Evolutionary conservation across 2,113 vertebrate genomes (phyloP), one percentile per base, ranked within the genome.

Genomic region (Mirza zaza): DNA sequence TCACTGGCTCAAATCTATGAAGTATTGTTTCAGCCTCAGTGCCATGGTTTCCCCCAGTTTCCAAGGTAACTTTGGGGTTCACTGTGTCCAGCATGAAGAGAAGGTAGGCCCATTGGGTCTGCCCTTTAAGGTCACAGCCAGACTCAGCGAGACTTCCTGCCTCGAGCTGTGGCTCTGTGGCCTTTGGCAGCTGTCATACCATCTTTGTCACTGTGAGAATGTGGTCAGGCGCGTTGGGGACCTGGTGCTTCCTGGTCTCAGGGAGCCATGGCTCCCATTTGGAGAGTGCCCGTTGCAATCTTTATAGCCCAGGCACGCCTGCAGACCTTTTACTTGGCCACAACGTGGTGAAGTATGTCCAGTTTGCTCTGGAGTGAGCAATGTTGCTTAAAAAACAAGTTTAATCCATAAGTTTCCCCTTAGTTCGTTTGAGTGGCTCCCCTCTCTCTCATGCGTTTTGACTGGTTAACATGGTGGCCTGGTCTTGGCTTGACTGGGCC

Each of bases 21-120:
- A 84, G 50, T 85, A 94, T 88, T 65, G 6, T 94, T 93, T 85
- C 34, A 27, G 71, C 21, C 4, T 91, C 73, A 12, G n/a, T 83
- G 45, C 71, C n/a, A 23, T 11, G 21, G 39, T 85, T 88, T 70
- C 5, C 36, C 73, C 52, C 10, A 21, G 15, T 67, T 90, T n/a
- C 71, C 21, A 32, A 45, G 76, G 55, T 67, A 55, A 59, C 18
- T 17, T 85, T 61, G 50, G 88, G 52, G 36, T 61, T 79, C 57
- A 20, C 29, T 45, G 7, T 79, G 63, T 45, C 83, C 17, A 65
- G 65, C 42, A 84, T 63, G 17, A 29, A 13, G 50, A 52, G 48
- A 50, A 68, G 80, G 34, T 32, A 14, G 11, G 65, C 57, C 12
- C 39, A 29, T 48, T 67, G 52, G 42, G 8, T 65, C 45, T 17